Evolutionary conservation across 1,140 invertebrate species (phyloP).

Genomic region (Orchesella cincta): DNA sequence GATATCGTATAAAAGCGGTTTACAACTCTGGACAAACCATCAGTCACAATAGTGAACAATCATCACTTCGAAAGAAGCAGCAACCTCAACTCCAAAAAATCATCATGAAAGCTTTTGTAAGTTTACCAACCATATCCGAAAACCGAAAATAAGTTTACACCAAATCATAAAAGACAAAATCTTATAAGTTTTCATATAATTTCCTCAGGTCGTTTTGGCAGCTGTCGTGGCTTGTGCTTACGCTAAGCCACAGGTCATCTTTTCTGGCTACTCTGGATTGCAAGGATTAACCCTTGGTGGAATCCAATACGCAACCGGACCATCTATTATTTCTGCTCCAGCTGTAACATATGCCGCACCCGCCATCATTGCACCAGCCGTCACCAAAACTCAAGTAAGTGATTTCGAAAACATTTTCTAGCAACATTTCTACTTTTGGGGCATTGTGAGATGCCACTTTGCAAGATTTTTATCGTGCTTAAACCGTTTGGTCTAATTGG

Average conservation of each 20-base stretch:
- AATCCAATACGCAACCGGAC: neutral
- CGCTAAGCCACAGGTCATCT: slow-evolving; percentile 39
- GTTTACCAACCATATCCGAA: neutral
- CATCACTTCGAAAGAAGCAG: too few relatives aligned
- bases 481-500: too few relatives aligned
- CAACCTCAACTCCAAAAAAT: neutral
- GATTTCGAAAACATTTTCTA: too few relatives aligned
- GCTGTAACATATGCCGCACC: slow-evolving; percentile 30
- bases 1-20: neutral
- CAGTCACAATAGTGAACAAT: slow-evolving; percentile 12
- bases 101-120: slow-evolving; percentile 39
- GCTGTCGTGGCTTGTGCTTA: slow-evolving; percentile 42
- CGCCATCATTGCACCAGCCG: slow-evolving; percentile 40
- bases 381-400: slow-evolving; percentile 45
- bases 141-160: neutral
- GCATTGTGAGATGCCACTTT: too few relatives aligned
- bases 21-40: neutral
- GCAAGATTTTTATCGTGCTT: too few relatives aligned
- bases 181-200: slow-evolving; percentile 15
- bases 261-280: slow-evolving; percentile 22
- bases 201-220: slow-evolving; percentile 42
- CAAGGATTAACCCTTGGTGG: neutral
- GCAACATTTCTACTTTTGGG: too few relatives aligned
- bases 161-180: neutral
- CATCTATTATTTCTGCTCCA: slow-evolving; percentile 13